These are phyloP conservation scores for Tympanoctomys barrerae DNA, from an alignment of 2,797 vertebrate species.

Conservation along the genomic window DNA sequence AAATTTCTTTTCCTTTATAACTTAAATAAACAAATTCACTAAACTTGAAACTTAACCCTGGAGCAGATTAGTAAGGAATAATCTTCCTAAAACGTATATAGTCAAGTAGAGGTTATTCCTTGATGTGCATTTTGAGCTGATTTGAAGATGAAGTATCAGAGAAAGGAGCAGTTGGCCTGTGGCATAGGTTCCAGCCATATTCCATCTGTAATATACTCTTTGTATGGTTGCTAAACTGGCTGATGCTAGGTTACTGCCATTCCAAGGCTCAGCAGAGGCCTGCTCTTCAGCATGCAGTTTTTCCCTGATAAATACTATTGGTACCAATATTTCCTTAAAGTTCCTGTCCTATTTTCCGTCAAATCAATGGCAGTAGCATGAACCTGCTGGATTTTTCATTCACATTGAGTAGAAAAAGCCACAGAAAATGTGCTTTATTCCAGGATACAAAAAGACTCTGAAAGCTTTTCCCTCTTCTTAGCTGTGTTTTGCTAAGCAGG, in stretches of 20 bases:
- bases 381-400: conserved; percentile 65
- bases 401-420: conserved; percentile 46
- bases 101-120: not conserved
- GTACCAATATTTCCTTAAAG: conserved; percentile 77
- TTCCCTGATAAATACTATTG: conserved; percentile 68
- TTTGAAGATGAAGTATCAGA: not conserved
- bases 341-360: conserved; percentile 74
- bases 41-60: conserved; percentile 23
- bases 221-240: conserved; percentile 49
- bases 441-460: conserved; percentile 37
- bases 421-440: conserved; percentile 72
- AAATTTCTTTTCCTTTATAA: not conserved
- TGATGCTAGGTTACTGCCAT: conserved; percentile 71
- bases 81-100: not conserved
- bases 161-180: not conserved
- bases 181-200: conserved; percentile 52
- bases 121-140: not conserved
- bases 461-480: conserved; percentile 47
- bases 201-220: conserved; percentile 58
- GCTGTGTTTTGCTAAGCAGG: conserved; percentile 68
- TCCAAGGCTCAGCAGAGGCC: conserved; percentile 74
- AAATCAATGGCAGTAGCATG: conserved; percentile 74
- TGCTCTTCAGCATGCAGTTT: conserved; percentile 73
- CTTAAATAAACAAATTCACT: not conserved
- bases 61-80: conserved; percentile 7